phyloP scores from a whole-genome alignment of 2,888 invertebrate species.

The Drosophila neoperkinsi region DNA sequence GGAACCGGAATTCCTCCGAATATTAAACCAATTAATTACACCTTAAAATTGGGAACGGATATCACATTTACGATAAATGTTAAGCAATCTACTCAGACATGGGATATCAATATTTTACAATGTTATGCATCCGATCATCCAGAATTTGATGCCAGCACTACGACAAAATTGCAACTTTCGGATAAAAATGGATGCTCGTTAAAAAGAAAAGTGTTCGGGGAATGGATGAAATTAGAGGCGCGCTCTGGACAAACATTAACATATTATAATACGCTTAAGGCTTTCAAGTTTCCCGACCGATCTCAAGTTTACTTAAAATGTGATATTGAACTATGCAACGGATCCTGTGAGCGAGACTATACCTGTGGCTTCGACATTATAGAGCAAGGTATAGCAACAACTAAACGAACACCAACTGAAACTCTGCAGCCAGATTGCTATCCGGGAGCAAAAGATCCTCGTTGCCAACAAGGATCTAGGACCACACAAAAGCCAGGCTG shows the following conservation, averaged over 20 bases:
- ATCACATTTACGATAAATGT: constrained; percentile 90
- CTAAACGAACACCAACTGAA: not conserved
- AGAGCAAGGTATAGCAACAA: constrained; percentile 35
- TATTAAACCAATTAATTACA: constrained; percentile 87
- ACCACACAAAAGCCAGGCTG: constrained; percentile 27
- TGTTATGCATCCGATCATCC: constrained; percentile 91
- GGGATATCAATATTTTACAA: constrained; percentile 89
- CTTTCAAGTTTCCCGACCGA: constrained; percentile 91
- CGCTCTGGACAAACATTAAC: constrained; percentile 88
- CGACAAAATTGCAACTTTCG: constrained; percentile 88
- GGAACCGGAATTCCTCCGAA: constrained; percentile 90
- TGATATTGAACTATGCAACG: constrained; percentile 87
- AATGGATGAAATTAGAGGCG: constrained; percentile 88
- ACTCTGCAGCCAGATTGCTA: constrained; percentile 44
- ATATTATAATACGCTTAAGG: constrained; percentile 89
- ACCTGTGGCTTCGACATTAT: constrained; percentile 58
- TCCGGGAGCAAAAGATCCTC: constrained; percentile 81
- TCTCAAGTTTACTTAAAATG: constrained; percentile 90
- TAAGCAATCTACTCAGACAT: constrained; percentile 88
- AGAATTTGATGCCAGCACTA: constrained; percentile 87
- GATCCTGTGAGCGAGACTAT: constrained; percentile 69
- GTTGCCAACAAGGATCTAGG: constrained; percentile 64
- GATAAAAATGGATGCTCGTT: constrained; percentile 89
- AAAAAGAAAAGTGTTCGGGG: constrained; percentile 88
- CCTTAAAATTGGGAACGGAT: constrained; percentile 89